A percentile compares a stretch with the other conserved stretches of the same genome.
Conservation (phyloP, 1,140 invertebrate genomes). For the Tenebrio molitor region DNA sequence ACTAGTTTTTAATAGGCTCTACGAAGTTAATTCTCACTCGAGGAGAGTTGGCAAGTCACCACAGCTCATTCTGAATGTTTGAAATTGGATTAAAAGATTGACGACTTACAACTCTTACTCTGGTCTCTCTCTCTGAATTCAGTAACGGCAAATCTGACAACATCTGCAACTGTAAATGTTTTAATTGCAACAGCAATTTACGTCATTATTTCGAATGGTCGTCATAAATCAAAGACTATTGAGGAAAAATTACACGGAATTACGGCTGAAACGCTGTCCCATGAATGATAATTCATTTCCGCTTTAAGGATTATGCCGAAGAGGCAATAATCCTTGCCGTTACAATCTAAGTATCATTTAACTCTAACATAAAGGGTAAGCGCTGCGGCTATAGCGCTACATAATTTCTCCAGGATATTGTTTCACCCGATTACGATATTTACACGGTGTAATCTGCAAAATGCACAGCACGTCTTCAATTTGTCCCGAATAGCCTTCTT, state of each 20-base stretch:
- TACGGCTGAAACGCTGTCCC: too few species aligned
- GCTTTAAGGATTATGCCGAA: too few species aligned
- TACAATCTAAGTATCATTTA: too few species aligned
- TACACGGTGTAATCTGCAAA: too few species aligned
- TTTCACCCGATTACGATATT: too few species aligned
- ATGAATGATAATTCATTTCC: too few species aligned
- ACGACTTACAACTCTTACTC: background rate
- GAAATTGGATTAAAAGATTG: background rate
- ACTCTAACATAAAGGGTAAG: too few species aligned
- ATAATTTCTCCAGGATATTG: too few species aligned
- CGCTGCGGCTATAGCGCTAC: too few species aligned
- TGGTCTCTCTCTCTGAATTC: background rate
- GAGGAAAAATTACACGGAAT: conserved; percentile 8
- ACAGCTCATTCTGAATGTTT: background rate
- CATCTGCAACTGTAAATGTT: conserved; percentile 19
- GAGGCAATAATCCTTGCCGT: too few species aligned
- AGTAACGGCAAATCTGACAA: background rate
- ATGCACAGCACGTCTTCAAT: too few species aligned
- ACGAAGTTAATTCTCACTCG: background rate
- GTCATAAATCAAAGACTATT: conserved; percentile 12
- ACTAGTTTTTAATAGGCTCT: background rate
- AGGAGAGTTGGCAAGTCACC: background rate
- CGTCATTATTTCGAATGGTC: background rate
- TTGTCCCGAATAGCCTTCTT: too few species aligned
- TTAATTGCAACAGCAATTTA: conserved; percentile 14